A percentile compares a stretch with the other conserved stretches of the same genome.
Conservation (phyloP, 2,888 invertebrate genomes). For the Venusia cambrica region DNA sequence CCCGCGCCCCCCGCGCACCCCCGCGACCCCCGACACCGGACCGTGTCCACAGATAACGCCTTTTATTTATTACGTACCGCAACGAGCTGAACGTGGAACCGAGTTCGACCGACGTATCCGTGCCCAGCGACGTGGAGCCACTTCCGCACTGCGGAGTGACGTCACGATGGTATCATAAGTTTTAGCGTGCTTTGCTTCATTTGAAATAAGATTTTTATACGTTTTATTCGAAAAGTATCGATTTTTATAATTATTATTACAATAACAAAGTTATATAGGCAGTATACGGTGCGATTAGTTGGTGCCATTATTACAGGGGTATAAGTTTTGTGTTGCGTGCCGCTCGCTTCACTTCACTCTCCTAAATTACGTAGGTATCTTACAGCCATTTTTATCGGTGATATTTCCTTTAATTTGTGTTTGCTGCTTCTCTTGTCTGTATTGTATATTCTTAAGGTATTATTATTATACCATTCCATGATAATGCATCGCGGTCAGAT, state of each 20-base stretch:
- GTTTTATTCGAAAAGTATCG: conserved; percentile 76
- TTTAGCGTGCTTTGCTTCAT: conserved; percentile 79
- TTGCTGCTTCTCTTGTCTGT: conserved; percentile 10
- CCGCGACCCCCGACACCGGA: conserved; percentile 41
- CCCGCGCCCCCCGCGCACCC: conserved; percentile 33
- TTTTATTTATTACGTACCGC: conserved; percentile 73
- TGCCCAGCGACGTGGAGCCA: conserved; percentile 62
- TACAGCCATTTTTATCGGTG: conserved; percentile 23
- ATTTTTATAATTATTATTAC: conserved; percentile 71
- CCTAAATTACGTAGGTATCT: conserved; percentile 40
- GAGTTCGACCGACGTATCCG: conserved; percentile 66
- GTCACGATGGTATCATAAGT: conserved; percentile 76
- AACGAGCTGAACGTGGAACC: conserved; percentile 69
- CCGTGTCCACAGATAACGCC: conserved; percentile 59
- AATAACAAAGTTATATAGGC: conserved; percentile 79
- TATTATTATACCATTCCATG: too few species aligned
- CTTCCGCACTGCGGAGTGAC: conserved; percentile 64
- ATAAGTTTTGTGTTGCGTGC: conserved; percentile 58
- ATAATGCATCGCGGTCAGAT: too few species aligned
- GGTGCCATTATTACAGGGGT: conserved; percentile 82
- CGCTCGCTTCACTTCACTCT: too few species aligned
- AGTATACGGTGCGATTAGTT: conserved; percentile 81
- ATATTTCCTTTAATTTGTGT: conserved; percentile 14
- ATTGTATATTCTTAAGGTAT: too few species aligned
- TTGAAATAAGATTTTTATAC: conserved; percentile 78